Conservation (phyloP, 2,888 invertebrate genomes). For the Drosophila vallismaia region DNA sequence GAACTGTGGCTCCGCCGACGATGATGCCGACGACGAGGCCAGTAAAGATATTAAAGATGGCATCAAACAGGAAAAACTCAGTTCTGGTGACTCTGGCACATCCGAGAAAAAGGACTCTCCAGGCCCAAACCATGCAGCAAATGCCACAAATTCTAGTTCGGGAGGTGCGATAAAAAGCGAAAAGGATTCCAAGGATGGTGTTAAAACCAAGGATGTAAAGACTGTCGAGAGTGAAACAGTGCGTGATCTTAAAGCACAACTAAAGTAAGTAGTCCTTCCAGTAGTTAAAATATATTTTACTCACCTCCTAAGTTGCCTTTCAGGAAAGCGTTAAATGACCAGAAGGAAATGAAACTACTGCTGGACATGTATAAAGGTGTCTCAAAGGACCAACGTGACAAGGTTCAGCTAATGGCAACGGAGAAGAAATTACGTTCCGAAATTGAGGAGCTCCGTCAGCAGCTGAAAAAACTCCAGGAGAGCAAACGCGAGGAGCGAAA, state of each 20-base stretch:
- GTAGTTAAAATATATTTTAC: neutral
- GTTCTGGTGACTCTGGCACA: constrained; percentile 75
- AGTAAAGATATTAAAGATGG: constrained; percentile 82
- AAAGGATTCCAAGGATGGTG: constrained; percentile 87
- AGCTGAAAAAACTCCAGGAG: constrained; percentile 94
- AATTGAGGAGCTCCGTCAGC: constrained; percentile 93
- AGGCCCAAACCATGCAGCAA: constrained; percentile 83
- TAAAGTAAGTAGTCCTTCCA: constrained; percentile 88
- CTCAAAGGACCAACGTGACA: constrained; percentile 97
- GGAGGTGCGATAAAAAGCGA: constrained; percentile 86
- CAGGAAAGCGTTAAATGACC: constrained; percentile 95
- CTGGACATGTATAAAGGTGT: constrained; percentile 99
- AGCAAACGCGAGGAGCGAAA: constrained; percentile 95
- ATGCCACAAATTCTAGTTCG: constrained; percentile 75
- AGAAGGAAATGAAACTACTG: constrained; percentile 96
- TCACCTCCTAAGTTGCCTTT: constrained; percentile 23
- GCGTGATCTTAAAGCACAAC: constrained; percentile 93
- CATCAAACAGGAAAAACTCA: constrained; percentile 85
- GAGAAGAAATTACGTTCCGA: constrained; percentile 96
- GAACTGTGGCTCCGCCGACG: constrained; percentile 81
- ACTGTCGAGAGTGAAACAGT: constrained; percentile 86
- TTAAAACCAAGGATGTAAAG: constrained; percentile 87
- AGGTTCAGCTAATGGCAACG: constrained; percentile 97
- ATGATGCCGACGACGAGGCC: constrained; percentile 80
- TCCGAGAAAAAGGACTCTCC: constrained; percentile 87